These are phyloP conservation scores for Chrosomus eos DNA, from an alignment of 2,797 vertebrate genomes.

Conservation along the genomic window DNA sequence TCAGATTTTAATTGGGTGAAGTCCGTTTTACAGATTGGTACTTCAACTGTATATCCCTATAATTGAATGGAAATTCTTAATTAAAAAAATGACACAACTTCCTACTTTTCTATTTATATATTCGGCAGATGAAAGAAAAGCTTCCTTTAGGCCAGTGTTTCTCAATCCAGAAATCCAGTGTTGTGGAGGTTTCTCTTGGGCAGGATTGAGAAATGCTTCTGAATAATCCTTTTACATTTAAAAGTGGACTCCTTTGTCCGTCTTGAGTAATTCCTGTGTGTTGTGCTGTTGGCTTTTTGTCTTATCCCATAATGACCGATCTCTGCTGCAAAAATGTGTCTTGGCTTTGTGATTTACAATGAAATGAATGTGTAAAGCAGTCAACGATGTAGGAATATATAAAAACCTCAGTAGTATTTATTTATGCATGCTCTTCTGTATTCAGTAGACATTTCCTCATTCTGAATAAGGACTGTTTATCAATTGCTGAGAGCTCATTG, in stretches of 20 bases:
- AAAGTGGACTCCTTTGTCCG: background rate
- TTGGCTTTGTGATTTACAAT: constrained; percentile 7
- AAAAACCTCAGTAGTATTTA: background rate
- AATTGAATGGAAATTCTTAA: background rate
- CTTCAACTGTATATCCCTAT: background rate
- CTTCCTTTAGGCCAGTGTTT: background rate
- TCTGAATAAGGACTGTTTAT: constrained; percentile 2
- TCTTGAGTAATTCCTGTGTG: background rate
- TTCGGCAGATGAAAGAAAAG: background rate
- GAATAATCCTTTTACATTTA: background rate
- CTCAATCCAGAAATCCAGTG: background rate
- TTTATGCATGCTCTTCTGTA: constrained; percentile 23
- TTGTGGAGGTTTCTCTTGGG: background rate
- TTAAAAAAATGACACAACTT: background rate
- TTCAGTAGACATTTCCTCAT: background rate
- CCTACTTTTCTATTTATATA: background rate
- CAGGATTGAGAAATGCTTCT: background rate
- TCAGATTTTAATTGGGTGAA: background rate
- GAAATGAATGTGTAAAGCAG: background rate
- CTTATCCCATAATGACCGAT: background rate
- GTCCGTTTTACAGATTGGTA: background rate
- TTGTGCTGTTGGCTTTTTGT: constrained; percentile 18
- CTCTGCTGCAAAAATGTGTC: constrained; percentile 14
- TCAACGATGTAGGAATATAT: background rate
- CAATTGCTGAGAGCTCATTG: background rate